Evolutionary conservation across 1,140 invertebrate species (phyloP), one percentile per base, ranked within the genome.

Genomic region (Drosophila sulfurigaster): DNA sequence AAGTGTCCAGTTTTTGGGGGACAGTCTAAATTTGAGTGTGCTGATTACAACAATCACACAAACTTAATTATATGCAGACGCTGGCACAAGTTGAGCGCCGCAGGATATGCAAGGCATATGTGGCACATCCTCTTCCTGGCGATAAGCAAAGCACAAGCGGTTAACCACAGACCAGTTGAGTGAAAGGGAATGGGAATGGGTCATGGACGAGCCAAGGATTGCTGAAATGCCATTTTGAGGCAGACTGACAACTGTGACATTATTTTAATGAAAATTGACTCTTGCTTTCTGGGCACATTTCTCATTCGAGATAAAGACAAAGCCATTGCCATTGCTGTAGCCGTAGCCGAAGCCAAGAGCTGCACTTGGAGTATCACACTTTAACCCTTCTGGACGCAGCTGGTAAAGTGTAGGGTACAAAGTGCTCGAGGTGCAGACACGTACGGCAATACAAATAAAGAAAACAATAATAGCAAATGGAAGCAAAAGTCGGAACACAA

Each of bases 391-490:
- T 69, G 71, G 75, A 82, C 82, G 54, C 82, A 88, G 83, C 83
- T 86, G 75, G 75, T 11, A 8, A 28, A 32, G 7, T 0, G 20
- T 7, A 38, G 52, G 15, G 20, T n/a, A 52, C 72, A 88, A 89
- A 88, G 82, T 83, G 85, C 83, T 85, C 57, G 58, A 89, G 83
- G 83, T 88, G 85, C 77, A 88, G 87, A 89, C 83, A 88, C 83
- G 83, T 89, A 88, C 77, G 71, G 82, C 75, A 89, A 88, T 88
- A 88, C 85, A 88, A 88, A 89, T 88, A 88, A 88, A 88, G 83
- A 78, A 89, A 88, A 88, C 83, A 88, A 88, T 88, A 88, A 88
- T 83, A 89, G 85, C 88, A 88, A 88, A 83, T 89, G 78, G 85
- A 89, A 75, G 64, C 60, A 74, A 75, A 54, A 80, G 85, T 60